A percentile compares a stretch with the other conserved stretches of the same genome.
Conservation (phyloP, 2,888 invertebrate genomes). For the Xestia rhomboidea region DNA sequence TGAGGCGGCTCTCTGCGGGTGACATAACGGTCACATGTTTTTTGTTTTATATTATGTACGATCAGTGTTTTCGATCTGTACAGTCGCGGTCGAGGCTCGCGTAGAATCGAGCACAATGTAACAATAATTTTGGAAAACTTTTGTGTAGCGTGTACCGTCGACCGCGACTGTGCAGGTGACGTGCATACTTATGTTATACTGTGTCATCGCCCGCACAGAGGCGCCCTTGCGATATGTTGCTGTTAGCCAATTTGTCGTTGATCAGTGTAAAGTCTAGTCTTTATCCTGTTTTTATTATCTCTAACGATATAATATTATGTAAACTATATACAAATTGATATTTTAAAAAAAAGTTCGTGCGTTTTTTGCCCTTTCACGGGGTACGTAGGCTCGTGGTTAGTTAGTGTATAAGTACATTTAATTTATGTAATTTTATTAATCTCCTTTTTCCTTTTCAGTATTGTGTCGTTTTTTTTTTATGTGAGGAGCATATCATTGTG, state of each 20-base stretch:
- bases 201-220: constrained; percentile 73
- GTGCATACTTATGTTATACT: constrained; percentile 37
- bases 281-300: constrained; percentile 89
- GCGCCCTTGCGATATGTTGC: constrained; percentile 83
- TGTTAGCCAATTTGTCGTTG: constrained; percentile 88
- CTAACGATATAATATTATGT: constrained; percentile 85
- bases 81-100: constrained; percentile 35
- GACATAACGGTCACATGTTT: constrained; percentile 74
- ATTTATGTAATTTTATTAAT: constrained; percentile 89
- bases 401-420: constrained; percentile 89
- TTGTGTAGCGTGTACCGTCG: constrained; percentile 5
- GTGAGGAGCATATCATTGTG: constrained; percentile 80
- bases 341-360: constrained; percentile 83
- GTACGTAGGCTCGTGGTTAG: constrained; percentile 88
- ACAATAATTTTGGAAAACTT: constrained; percentile 16
- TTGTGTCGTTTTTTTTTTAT: constrained; percentile 87
- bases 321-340: constrained; percentile 89
- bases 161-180: constrained; percentile 12
- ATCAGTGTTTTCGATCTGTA: constrained; percentile 66
- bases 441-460: constrained; percentile 90
- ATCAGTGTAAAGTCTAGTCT: constrained; percentile 91
- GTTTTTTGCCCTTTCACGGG: constrained; percentile 82
- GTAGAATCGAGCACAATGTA: constrained; percentile 25
- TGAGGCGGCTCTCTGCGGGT: constrained; percentile 75
- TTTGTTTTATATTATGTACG: constrained; percentile 72